Base-by-base conservation (phyloP, 2,113 vertebrate species). In the Sisor rabdophorus region DNA sequence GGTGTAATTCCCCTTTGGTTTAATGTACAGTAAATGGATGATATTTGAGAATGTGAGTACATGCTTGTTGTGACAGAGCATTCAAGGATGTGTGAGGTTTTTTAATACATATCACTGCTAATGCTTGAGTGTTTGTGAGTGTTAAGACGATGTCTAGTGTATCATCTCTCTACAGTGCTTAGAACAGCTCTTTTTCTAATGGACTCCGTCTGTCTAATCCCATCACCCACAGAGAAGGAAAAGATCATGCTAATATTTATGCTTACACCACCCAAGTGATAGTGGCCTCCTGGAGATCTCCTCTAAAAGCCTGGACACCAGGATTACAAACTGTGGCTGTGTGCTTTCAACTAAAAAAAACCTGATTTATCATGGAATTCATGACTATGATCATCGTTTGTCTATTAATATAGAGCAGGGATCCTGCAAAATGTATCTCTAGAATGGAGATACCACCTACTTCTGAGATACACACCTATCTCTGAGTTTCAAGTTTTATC, bases 241-340 rank as follows among this genome's bases (percentile, higher is more conserved):
- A 68, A 79, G 73, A 79, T 79, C 26, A 30, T 76, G 81, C 73
- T 79, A 82, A 82, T 82, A 75, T 82, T 82, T 76, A 82, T 69
- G 55, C 77, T 79, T 68, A 76, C 81, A 76, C 81, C 26, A 73
- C 73, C 56, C 67, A 48, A 82, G 55, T 68, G 81, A 79, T 50
- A 20, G 54, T 71, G 60, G 50, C 80, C 77, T 70, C 81, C 55
- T 54, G 47, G 77, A 73, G 77, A 54, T 79, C n/a, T 50, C 12
- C 40, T 79, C 60, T 76, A 53, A 54, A 55, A 69, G 60, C 32
- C 55, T 13, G 61, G 73, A 79, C 69, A 79, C 58, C 40, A 50
- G 73, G 61, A 76, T 60, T 75, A 65, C 54, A 76, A 73, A 76
- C 77, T 58, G 63, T 68, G 71, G 56, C 12, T 61, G 30, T 30